Conservation (phyloP, 2,888 invertebrate genomes). For the Gasteruption jaculator region DNA sequence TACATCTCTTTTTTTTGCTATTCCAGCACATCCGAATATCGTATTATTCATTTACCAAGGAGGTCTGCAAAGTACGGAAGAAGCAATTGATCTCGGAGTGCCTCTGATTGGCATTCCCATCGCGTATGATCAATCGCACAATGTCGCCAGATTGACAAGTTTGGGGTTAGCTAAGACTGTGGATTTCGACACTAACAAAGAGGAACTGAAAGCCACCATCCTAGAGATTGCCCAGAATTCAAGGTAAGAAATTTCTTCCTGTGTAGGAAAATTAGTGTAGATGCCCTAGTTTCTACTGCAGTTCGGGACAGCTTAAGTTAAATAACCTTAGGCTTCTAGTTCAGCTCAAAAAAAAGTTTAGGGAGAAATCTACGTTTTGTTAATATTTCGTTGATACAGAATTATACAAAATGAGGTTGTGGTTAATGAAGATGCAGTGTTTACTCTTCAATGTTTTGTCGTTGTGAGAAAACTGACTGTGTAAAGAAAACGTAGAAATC, state of each 20-base stretch:
- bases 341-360: too few species aligned
- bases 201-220: constrained; percentile 19
- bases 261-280: constrained; percentile 3
- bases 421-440: too few species aligned
- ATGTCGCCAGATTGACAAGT: constrained; percentile 19
- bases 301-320: neutral
- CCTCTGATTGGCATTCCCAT: constrained; percentile 33
- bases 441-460: too few species aligned
- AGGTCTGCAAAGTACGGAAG: constrained; percentile 35
- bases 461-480: too few species aligned
- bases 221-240: constrained; percentile 21
- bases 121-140: constrained; percentile 28
- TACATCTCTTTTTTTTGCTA: too few species aligned
- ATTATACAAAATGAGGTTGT: too few species aligned
- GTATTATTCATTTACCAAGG: constrained; percentile 36
- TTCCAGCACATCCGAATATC: constrained; percentile 32
- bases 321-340: neutral
- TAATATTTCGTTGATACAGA: too few species aligned
- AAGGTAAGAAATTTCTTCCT: constrained; percentile 21
- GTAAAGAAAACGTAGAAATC: too few species aligned
- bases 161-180: constrained; percentile 25
- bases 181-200: constrained; percentile 14
- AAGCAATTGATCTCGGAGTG: constrained; percentile 28
- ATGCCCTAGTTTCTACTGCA: neutral
- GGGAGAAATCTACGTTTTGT: too few species aligned